Base-by-base conservation (phyloP, 1,140 invertebrate genomes). In the Aricia agestis region DNA sequence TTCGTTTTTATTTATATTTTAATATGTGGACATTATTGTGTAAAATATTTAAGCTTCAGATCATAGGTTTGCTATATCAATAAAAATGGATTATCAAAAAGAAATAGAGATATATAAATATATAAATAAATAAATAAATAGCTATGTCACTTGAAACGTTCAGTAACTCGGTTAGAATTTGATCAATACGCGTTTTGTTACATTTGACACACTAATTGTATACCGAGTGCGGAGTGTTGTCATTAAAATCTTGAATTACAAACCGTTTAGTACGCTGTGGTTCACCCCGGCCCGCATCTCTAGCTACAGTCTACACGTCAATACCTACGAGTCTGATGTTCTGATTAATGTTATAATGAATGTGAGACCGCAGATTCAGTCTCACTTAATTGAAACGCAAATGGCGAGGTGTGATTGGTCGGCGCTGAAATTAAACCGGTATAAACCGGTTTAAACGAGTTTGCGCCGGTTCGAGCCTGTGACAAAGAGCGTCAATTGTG, bases 321-420 rank as follows among this genome's bases (percentile, higher is more conserved):
- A 59, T 73, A 71, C 52, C 61, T 65, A 45, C 69, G 66, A 74
- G 71, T 77, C 72, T 77, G 72, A 74, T 75, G 69, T 79, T 77
- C 73, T 75, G 75, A 82, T 87, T 85, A 83, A 86, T 86, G 80
- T 84, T 82, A 73, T 87, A 81, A 86, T 83, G 79, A 81, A 82
- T 67, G 70, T 70, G 70, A 78, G 76, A 86, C 85, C 86, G 79
- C 80, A 79, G 81, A 81, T 79, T 82, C 79, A 77, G 77, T 76
- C 77, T 72, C 77, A 72, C 85, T 84, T 87, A 89, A 89, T 89
- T 87, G 87, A 85, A 86, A 86, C 84, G 81, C 85, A 86, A 87
- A 87, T 85, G 84, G 77, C 71, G 82, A 82, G 80, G 81, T 84
- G 82, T 82, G 83, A 86, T 84, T 81, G 81, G 76, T 82, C 76